Conservation (phyloP, 2,797 vertebrate species). For the Erpetoichthys calabaricus region DNA sequence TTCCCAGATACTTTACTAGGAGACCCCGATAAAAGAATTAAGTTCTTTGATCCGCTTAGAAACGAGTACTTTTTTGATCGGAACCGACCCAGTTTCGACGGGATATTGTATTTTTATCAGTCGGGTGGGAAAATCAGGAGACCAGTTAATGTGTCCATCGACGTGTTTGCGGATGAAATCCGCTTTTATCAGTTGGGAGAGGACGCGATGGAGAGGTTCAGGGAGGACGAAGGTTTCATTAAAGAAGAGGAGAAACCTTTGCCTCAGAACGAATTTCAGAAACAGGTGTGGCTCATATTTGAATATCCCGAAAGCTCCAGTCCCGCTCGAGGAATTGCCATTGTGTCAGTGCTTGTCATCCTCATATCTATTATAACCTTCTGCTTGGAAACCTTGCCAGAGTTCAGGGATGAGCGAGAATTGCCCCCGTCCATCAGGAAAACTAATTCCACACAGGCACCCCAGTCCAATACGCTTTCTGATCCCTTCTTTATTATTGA, state of each 20-base stretch:
- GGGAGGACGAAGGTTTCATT: conserved; percentile 87
- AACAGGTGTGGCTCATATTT: conserved; percentile 95
- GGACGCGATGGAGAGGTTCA: conserved; percentile 80
- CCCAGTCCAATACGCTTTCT: conserved; percentile 55
- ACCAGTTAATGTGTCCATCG: conserved; percentile 85
- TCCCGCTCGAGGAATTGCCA: conserved; percentile 79
- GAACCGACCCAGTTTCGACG: conserved; percentile 87
- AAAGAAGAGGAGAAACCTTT: conserved; percentile 82
- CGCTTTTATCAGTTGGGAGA: conserved; percentile 86
- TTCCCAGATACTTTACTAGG: conserved; percentile 84
- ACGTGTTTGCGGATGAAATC: conserved; percentile 86
- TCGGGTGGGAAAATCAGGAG: conserved; percentile 82
- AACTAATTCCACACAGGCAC: conserved; percentile 46
- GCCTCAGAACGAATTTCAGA: conserved; percentile 77
- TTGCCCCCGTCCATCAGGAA: conserved; percentile 40
- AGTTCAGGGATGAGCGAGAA: conserved; percentile 84
- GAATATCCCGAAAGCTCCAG: conserved; percentile 90
- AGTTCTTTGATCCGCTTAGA: conserved; percentile 85
- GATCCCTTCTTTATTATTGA: conserved; percentile 94
- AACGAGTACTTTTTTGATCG: conserved; percentile 97
- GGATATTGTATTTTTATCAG: conserved; percentile 88
- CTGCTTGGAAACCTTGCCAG: conserved; percentile 87
- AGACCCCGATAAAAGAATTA: conserved; percentile 76
- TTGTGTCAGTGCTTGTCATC: conserved; percentile 88
- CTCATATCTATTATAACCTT: conserved; percentile 94